phyloP scores from a whole-genome alignment of 2,113 vertebrate species.

The Esox niger region DNA sequence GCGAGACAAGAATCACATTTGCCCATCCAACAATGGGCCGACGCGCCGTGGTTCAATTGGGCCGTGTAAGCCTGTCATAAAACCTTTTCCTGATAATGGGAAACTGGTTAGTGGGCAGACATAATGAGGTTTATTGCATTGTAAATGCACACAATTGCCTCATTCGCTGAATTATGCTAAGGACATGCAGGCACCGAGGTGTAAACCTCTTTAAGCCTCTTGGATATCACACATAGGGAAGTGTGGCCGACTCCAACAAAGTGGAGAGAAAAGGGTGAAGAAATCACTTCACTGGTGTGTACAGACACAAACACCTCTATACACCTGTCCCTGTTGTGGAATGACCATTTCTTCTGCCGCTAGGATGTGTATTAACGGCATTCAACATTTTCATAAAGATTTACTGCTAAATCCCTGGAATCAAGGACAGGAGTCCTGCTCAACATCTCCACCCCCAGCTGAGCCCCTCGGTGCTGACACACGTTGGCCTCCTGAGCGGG shows the following conservation, averaged over 20 bases:
- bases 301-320: constrained; percentile 46
- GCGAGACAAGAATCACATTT: constrained; percentile 72
- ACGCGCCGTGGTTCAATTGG: constrained; percentile 65
- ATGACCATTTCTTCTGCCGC: constrained; percentile 23
- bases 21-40: constrained; percentile 64
- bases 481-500: constrained; percentile 54
- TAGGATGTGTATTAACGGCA: constrained; percentile 42
- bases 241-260: constrained; percentile 17
- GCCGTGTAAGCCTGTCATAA: constrained; percentile 64
- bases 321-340: constrained; percentile 24
- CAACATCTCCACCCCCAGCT: constrained; percentile 52
- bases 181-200: constrained; percentile 46
- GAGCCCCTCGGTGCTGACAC: constrained; percentile 35
- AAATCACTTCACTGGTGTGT: not conserved
- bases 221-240: constrained; percentile 21
- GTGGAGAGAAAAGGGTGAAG: not conserved
- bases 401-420: constrained; percentile 45
- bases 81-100: constrained; percentile 67
- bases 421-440: constrained; percentile 43
- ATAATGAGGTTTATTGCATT: constrained; percentile 69
- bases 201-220: constrained; percentile 43
- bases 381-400: constrained; percentile 56
- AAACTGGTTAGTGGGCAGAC: constrained; percentile 67
- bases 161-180: constrained; percentile 56
- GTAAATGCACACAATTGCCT: constrained; percentile 65